Conservation (phyloP, 2,113 vertebrate genomes). For the Callaeas wilsoni region DNA sequence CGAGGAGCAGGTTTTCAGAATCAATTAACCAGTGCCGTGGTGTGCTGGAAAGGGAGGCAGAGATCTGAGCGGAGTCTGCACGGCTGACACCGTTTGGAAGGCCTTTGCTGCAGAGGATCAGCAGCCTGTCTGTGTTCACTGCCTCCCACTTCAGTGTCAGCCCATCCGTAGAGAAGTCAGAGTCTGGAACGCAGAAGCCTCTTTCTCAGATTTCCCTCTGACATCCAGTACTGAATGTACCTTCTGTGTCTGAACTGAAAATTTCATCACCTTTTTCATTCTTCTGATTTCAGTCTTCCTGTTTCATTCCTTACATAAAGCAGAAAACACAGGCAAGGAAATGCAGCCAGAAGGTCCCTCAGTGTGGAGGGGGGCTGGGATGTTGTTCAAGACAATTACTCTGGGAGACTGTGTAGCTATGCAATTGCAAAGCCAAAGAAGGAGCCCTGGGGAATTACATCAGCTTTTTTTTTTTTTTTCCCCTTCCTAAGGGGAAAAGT, state of each 20-base stretch:
- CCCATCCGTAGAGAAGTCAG: constrained; percentile 15
- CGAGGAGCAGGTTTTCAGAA: constrained; percentile 38
- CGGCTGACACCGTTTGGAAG: not conserved
- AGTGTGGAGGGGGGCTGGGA: not conserved
- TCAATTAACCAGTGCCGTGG: not conserved
- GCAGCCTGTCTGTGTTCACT: not conserved
- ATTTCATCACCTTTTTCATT: constrained; percentile 43
- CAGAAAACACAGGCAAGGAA: not conserved
- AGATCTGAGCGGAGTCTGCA: not conserved
- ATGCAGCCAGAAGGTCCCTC: constrained; percentile 14
- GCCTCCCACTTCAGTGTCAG: constrained; percentile 25
- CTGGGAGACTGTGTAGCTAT: constrained; percentile 13
- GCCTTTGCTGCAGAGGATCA: constrained; percentile 23
- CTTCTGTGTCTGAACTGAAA: constrained; percentile 35
- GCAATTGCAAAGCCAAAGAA: constrained; percentile 3
- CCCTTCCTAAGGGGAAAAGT: not conserved
- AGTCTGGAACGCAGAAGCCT: constrained; percentile 6
- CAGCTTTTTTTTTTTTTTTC: not conserved
- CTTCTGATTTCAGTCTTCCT: not conserved
- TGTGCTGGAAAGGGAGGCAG: not conserved
- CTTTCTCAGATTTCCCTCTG: constrained; percentile 34
- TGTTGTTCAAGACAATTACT: constrained; percentile 13
- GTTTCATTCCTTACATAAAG: not conserved
- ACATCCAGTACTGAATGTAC: constrained; percentile 33
- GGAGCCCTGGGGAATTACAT: constrained; percentile 33